A percentile compares a stretch with the other conserved stretches of the same genome.
Conservation (phyloP, 2,797 vertebrate genomes). For the Phrynocephalus guinanensis region DNA sequence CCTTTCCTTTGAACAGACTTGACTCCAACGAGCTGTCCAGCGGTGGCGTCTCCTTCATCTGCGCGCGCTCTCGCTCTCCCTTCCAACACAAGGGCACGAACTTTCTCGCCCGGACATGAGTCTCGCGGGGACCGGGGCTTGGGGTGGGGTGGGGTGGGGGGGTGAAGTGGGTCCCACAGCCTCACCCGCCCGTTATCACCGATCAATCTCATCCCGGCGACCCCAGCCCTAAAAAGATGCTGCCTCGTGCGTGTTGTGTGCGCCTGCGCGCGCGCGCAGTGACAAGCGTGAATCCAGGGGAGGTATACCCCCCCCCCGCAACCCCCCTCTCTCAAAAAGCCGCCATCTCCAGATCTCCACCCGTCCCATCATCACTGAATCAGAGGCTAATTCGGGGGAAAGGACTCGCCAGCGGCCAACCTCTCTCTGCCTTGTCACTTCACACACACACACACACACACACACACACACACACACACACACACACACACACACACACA, state of each 20-base stretch:
- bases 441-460: neutral
- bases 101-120: neutral
- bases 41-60: neutral
- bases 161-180: neutral
- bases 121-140: neutral
- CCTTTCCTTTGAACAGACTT: no score
- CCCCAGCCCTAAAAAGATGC: neutral
- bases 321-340: conserved; percentile 7
- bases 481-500: no score
- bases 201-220: neutral
- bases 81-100: neutral
- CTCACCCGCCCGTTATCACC: neutral
- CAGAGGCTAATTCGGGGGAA: conserved; percentile 7
- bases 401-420: neutral
- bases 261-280: neutral
- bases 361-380: conserved; percentile 7
- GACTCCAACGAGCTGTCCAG: neutral
- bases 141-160: conserved; percentile 31
- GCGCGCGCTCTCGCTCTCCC: accelerated
- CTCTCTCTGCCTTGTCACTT: no score
- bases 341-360: conserved; percentile 31
- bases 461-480: no score
- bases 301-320: neutral
- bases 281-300: neutral
- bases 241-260: neutral